Conservation (phyloP, 2,797 vertebrate genomes). For the Dryobates pubescens region DNA sequence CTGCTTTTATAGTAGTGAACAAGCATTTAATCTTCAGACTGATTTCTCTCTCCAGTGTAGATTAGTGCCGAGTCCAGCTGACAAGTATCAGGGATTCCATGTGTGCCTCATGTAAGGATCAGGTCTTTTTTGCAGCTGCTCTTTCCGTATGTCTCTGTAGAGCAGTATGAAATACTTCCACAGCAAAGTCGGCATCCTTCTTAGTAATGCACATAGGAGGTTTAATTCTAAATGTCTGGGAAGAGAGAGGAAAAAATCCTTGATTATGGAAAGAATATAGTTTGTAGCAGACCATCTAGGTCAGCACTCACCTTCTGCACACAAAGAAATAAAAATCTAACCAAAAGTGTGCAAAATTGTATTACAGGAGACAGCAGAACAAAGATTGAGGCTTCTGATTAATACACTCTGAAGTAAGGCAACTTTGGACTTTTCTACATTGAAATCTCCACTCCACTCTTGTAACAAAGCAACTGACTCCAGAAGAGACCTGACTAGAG, state of each 20-base stretch:
- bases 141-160: conserved; percentile 79
- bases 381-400: neutral
- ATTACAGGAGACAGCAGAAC: neutral
- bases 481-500: neutral
- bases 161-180: conserved; percentile 84
- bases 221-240: conserved; percentile 88
- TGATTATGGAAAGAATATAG: neutral
- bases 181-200: conserved; percentile 86
- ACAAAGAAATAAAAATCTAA: neutral
- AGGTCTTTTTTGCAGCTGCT: conserved; percentile 43
- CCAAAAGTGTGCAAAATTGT: neutral
- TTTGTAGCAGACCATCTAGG: neutral
- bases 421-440: neutral
- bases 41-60: neutral
- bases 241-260: neutral
- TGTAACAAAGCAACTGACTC: neutral
- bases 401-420: neutral
- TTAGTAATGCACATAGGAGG: conserved; percentile 92
- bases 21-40: neutral
- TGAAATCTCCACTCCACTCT: neutral
- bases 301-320: neutral
- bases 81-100: neutral
- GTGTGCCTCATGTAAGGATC: neutral
- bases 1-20: neutral
- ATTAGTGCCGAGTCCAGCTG: neutral